Base-by-base conservation (phyloP, 1,140 invertebrate species). In the Papilio polyxenes region DNA sequence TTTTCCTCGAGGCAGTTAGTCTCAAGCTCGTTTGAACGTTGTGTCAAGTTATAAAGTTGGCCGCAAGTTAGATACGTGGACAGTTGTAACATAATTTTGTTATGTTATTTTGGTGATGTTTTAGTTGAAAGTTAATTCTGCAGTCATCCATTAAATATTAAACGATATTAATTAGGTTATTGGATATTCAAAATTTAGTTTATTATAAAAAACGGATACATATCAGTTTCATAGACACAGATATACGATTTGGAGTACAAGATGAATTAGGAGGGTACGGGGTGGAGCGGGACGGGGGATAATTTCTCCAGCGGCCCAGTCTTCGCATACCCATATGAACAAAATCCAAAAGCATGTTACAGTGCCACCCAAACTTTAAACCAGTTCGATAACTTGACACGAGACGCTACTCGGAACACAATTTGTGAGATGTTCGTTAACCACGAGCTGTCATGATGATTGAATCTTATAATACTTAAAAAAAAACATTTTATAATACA, bases 1-100 rank as follows among this genome's bases (percentile, higher is more conserved):
- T 65, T 72, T 72, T 72, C 23, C 65, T 72, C 31, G 65, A 37
- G 65, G 23, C 65, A 7, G 65, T 72, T 72, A 72, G 65, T 72
- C 65, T 31, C 62, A 23, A 13, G 62, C 65, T 72, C 65, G 65
- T 72, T 72, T 72, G 65, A 72, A 72, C 65, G 13, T 40, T 72
- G 31, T 72, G 65, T 72, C 31, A 72, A 72, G 65, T 72, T 72
- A 72, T 72, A 72, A 72, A 72, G 11, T 72, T 72, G 1, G 13
- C 31, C 65, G 6, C 31, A 72, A 72, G n/a, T 72, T 72, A 40
- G 31, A 72, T 31, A 72, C 31, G 65, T 72, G 65, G 31, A 72
- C 31, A 72, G 65, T 72, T 72, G 23, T 72, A 37, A 37, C 31
- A 40, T 72, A 72, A 72, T 72, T 72, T 37, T 72, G 31, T 65